Evolutionary conservation across 2,888 invertebrate genomes (phyloP).

Genomic region (Oscheius myriophilus): DNA sequence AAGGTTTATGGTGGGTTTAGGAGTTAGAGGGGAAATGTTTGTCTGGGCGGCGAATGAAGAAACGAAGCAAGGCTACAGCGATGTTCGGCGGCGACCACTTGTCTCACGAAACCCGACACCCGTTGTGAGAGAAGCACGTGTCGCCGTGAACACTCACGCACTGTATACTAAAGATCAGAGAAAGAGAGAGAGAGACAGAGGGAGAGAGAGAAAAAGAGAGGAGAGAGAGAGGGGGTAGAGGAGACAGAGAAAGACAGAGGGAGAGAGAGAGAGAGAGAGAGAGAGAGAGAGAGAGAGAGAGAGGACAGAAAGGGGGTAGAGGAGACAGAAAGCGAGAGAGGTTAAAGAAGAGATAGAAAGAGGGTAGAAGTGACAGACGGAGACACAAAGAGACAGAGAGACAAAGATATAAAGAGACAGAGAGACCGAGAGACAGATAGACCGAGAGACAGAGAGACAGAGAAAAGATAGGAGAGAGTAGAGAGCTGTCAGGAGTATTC

Average conservation of each 20-base stretch:
- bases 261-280: constrained; percentile 3
- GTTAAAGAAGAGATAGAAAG: constrained; percentile 19
- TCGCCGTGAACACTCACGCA: not conserved
- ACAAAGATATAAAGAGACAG: constrained; percentile 10
- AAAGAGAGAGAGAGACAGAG: constrained; percentile 1
- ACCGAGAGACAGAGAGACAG: constrained; percentile 14
- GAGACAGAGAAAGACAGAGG: constrained; percentile 13
- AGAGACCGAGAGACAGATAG: constrained; percentile 10
- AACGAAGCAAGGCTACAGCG: too few relatives aligned
- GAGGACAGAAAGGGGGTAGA: too few relatives aligned
- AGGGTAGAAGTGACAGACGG: constrained; percentile 12
- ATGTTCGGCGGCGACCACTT: constrained; percentile 19
- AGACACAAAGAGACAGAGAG: constrained; percentile 1
- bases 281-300: not conserved
- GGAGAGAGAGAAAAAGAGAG: constrained; percentile 21
- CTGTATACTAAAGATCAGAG: not conserved
- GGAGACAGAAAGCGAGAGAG: not conserved
- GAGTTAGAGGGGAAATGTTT: too few relatives aligned
- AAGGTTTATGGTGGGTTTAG: too few relatives aligned
- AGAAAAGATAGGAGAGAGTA: not conserved
- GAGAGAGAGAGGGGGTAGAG: constrained; percentile 4
- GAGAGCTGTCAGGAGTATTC: constrained; percentile 14
- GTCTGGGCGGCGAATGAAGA: too few relatives aligned
- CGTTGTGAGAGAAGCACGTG: not conserved
- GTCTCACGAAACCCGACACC: constrained; percentile 22